phyloP scores from a whole-genome alignment of 1,140 invertebrate genomes.

The Lanistes nyassanus region DNA sequence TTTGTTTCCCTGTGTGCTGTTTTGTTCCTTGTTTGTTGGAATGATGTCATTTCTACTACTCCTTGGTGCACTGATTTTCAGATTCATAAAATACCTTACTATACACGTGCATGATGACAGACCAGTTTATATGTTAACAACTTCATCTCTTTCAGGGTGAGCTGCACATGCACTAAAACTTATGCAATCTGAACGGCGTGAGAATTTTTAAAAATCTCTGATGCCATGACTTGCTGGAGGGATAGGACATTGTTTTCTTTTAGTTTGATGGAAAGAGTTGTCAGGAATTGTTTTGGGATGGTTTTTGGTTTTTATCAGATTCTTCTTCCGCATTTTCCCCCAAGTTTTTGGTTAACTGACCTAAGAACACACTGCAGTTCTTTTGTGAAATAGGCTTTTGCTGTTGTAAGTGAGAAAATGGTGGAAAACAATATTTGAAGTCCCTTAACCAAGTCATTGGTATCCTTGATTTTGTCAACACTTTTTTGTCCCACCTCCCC shows the following conservation, averaged over 20 bases:
- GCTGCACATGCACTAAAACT: slow-evolving; percentile 13
- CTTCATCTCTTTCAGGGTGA: slow-evolving; percentile 23
- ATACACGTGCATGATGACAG: background rate
- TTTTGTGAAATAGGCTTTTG: no score
- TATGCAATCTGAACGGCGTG: slow-evolving; percentile 19
- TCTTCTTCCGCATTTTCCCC: no score
- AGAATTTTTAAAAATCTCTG: slow-evolving; percentile 12
- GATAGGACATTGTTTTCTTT: background rate
- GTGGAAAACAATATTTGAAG: no score
- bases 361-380: no score
- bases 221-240: background rate
- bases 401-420: no score
- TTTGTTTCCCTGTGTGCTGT: background rate
- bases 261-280: no score
- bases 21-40: background rate
- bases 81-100: background rate
- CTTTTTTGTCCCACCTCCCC: no score
- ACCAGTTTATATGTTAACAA: background rate
- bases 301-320: no score
- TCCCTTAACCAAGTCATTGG: no score
- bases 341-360: no score
- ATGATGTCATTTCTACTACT: background rate
- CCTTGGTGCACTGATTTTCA: background rate
- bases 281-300: no score
- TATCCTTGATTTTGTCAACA: no score